Evolutionary conservation across 2,797 vertebrate species (phyloP), one percentile per base, ranked within the genome.

Genomic region (Pangasius macronema): DNA sequence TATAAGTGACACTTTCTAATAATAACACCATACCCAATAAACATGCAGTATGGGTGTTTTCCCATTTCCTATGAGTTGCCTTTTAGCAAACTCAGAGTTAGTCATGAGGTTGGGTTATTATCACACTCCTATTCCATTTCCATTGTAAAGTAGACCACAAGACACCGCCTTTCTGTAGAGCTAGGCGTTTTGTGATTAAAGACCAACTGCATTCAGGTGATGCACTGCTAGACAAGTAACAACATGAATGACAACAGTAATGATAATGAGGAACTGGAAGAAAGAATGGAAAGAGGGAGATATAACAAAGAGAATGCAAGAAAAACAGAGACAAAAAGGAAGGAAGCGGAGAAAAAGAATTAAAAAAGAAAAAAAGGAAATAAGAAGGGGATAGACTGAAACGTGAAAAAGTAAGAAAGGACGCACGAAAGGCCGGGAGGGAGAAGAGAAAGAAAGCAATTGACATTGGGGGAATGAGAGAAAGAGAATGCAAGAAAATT

Each of bases 11-110:
- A 42, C 24, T 42, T 80, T 18, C 30, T 36, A n/a, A 55, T 86
- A 65, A 82, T 65, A 82, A 65, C 36, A 22, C 75, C 49, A 53
- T 16, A 77, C 14, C 75, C 9, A 81, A 57, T 81, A 59, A 59
- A 81, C 10, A 20, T 65, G 55, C 13, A 85, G 57, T 18, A 39
- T 46, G 13, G 14, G 11, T 42, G 39, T 2, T 65, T n/a, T 65
- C 9, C 42, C 42, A 42, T 42, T 6, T 42, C 42, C 42, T 6
- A 7, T 42, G 42, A 42, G 42, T 42, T 49, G 9, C 36, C 10
- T 82, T 16, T 82, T n/a, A 63, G 33, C 7, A 9, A 76, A 51
- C 51, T 7, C 22, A 2, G 76, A 57, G 51, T 55, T 55, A 10
- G 13, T 14, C 27, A 49, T 18, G 22, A 24, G 70, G 2, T 76